Percentiles rank a stretch among this genome's conserved stretches.
phyloP scores from a whole-genome alignment of 2,888 invertebrate genomes.

The Nemurella pictetii region DNA sequence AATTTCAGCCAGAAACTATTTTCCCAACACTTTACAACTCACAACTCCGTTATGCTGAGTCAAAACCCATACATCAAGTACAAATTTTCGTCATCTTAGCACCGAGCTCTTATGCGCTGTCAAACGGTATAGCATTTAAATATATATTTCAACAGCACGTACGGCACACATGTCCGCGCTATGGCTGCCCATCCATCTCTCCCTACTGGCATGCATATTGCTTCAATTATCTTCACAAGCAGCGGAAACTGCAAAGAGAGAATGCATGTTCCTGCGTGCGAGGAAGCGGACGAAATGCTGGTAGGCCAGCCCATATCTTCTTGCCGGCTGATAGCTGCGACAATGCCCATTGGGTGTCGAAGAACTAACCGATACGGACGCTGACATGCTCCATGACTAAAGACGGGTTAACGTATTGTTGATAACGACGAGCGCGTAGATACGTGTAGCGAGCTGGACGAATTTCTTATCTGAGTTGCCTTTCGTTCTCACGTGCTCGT shows the following conservation, averaged over 20 bases:
- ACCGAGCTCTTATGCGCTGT: too few species aligned
- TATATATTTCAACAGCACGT: neutral
- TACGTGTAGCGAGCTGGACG: neutral
- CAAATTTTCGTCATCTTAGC: neutral
- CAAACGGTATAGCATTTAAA: neutral
- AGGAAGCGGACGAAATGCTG: neutral
- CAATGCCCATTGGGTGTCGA: neutral
- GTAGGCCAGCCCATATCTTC: neutral
- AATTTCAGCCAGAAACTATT: too few species aligned
- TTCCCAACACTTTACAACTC: too few species aligned
- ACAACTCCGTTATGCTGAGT: too few species aligned
- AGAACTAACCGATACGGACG: neutral
- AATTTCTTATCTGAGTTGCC: neutral
- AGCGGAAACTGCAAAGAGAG: neutral
- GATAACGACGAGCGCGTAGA: neutral
- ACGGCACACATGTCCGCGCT: neutral
- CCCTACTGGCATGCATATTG: neutral
- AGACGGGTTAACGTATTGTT: neutral
- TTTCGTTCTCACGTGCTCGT: neutral
- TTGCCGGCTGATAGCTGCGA: neutral
- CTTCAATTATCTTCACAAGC: neutral
- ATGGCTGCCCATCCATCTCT: neutral
- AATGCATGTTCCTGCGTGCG: neutral
- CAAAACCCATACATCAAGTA: too few species aligned
- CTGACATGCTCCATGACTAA: neutral